A percentile compares a stretch with the other conserved stretches of the same genome.
Evolutionary conservation across 2,113 vertebrate genomes (phyloP).

Genomic region (Reinhardtius hippoglossoides): DNA sequence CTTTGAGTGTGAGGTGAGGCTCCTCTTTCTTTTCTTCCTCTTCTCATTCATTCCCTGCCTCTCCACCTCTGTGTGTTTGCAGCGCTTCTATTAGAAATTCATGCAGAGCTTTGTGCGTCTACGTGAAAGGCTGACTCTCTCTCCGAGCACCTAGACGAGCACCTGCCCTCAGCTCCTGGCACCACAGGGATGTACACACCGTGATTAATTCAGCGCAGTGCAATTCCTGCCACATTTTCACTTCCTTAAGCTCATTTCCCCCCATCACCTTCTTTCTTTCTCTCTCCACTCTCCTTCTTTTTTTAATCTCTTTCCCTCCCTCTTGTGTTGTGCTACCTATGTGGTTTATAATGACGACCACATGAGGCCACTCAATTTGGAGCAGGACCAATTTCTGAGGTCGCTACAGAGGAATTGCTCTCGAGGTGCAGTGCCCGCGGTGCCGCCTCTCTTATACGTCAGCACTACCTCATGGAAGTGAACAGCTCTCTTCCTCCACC

Average conservation of each 20-base stretch:
- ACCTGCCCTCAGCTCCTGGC: slow-evolving; percentile 40
- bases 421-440: slow-evolving; percentile 9
- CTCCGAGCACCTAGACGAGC: slow-evolving; percentile 13
- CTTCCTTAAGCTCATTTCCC: slow-evolving; percentile 28
- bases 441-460: slow-evolving; percentile 1
- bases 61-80: slow-evolving; percentile 19
- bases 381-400: slow-evolving; percentile 26
- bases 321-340: neutral
- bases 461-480: neutral
- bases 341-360: slow-evolving; percentile 42
- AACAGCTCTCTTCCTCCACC: neutral
- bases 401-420: slow-evolving; percentile 9
- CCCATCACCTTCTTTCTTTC: neutral
- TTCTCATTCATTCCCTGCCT: slow-evolving; percentile 5
- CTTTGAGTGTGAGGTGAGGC: neutral
- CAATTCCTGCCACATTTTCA: slow-evolving; percentile 42
- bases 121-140: slow-evolving; percentile 30
- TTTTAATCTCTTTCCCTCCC: neutral
- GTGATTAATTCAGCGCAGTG: slow-evolving; percentile 44
- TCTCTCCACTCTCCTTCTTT: neutral
- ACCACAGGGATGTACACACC: slow-evolving; percentile 7
- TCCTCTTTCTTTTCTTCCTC: neutral
- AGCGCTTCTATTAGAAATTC: slow-evolving; percentile 39
- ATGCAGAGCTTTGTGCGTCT: neutral
- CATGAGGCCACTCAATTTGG: slow-evolving; percentile 40